Evolutionary conservation across 2,797 vertebrate genomes (phyloP).

Genomic region (Crypturellus tataupa): DNA sequence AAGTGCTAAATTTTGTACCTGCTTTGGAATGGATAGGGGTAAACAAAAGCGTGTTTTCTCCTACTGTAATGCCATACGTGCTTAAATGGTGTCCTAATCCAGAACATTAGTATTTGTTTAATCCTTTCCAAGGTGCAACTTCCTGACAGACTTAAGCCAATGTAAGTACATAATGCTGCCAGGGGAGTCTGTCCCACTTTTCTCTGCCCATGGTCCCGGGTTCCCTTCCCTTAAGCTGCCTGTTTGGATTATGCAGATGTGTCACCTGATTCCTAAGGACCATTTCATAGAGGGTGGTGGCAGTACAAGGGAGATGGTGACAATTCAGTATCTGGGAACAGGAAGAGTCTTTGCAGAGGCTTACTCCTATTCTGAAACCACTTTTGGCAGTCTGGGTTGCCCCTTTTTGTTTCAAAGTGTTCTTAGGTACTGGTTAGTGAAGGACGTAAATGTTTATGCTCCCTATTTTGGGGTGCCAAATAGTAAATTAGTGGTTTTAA

Average conservation of each 20-base stretch:
- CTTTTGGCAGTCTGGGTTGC: not conserved
- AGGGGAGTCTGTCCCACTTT: not conserved
- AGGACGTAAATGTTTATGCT: slow-evolving; percentile 53
- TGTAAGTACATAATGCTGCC: accelerated
- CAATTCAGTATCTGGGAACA: accelerated
- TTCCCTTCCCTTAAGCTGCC: not conserved
- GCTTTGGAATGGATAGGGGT: not conserved
- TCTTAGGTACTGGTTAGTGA: slow-evolving; percentile 63
- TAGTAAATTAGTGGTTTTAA: slow-evolving; percentile 53
- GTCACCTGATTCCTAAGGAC: not conserved
- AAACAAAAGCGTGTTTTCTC: not conserved
- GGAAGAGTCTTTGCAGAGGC: not conserved
- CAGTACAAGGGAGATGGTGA: not conserved
- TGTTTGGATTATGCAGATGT: accelerated
- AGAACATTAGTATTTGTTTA: not conserved
- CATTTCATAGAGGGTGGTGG: not conserved
- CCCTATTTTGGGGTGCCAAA: slow-evolving; percentile 60
- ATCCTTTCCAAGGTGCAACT: not conserved
- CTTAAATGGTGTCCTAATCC: not conserved
- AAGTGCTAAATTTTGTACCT: not conserved
- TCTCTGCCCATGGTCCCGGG: accelerated
- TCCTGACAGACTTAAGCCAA: not conserved
- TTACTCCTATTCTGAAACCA: not conserved
- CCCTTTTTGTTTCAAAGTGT: slow-evolving; percentile 34
- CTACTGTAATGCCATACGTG: not conserved